These are phyloP conservation scores for Epicampocera succincta DNA, from an alignment of 2,888 invertebrate genomes.

Conservation along the genomic window DNA sequence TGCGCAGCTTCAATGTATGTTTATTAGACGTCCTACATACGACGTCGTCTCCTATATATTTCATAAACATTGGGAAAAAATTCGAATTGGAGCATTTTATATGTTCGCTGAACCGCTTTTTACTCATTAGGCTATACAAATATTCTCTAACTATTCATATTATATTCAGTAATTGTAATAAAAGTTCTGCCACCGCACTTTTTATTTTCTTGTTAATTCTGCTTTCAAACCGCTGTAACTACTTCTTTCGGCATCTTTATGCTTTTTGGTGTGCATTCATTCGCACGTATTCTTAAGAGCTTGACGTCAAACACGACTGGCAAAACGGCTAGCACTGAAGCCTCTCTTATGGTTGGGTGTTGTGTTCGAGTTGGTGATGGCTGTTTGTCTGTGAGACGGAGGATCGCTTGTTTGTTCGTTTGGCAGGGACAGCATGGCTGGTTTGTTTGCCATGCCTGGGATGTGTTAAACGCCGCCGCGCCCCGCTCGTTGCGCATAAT, in stretches of 20 bases:
- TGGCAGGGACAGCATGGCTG: slow-evolving; percentile 13
- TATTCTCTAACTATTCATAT: no score
- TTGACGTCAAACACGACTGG: slow-evolving; percentile 3
- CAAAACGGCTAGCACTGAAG: slow-evolving; percentile 41
- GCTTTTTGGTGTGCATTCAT: slow-evolving; percentile 9
- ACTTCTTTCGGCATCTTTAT: neutral
- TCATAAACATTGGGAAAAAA: no score
- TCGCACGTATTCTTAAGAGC: neutral
- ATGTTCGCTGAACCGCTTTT: no score
- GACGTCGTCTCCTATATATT: no score
- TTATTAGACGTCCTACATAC: no score
- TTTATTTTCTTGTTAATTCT: no score
- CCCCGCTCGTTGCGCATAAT: slow-evolving; percentile 64
- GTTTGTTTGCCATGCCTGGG: slow-evolving; percentile 47
- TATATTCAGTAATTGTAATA: no score
- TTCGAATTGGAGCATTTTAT: no score
- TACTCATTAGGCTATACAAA: no score
- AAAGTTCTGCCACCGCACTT: no score
- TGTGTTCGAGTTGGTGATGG: slow-evolving; percentile 26
- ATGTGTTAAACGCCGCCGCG: slow-evolving; percentile 63
- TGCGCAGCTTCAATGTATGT: neutral
- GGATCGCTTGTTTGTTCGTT: slow-evolving; percentile 7
- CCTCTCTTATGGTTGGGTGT: slow-evolving; percentile 17
- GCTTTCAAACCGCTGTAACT: no score
- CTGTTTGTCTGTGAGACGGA: neutral